These are phyloP conservation scores for Tarsius wallacei DNA, from an alignment of 2,797 vertebrate genomes.

Conservation along the genomic window DNA sequence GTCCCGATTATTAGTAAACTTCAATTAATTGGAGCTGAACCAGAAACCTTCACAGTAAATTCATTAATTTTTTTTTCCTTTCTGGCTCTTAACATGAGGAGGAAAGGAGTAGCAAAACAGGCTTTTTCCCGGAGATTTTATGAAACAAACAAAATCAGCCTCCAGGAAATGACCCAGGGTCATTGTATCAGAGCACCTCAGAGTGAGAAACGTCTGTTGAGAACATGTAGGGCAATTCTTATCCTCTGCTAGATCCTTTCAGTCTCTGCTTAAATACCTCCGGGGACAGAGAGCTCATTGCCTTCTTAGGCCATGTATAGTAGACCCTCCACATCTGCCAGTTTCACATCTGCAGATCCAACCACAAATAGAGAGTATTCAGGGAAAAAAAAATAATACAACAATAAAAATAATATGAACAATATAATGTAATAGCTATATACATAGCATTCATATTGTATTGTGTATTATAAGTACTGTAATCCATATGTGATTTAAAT, in stretches of 20 bases:
- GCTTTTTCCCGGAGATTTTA: constrained; percentile 54
- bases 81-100: constrained; percentile 66
- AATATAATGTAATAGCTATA: not conserved
- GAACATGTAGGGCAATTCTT: not conserved
- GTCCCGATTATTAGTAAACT: constrained; percentile 60
- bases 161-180: constrained; percentile 76
- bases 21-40: constrained; percentile 69
- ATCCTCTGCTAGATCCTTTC: not conserved
- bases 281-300: not conserved
- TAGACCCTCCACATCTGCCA: not conserved
- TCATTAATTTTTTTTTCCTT: not conserved
- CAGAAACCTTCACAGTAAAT: constrained; percentile 74
- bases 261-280: not conserved
- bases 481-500: not conserved
- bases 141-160: constrained; percentile 76
- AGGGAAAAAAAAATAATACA: not conserved
- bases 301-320: not conserved
- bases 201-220: constrained; percentile 26
- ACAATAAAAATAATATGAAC: not conserved
- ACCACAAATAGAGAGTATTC: not conserved
- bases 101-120: constrained; percentile 73
- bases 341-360: not conserved
- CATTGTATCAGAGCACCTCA: constrained; percentile 45
- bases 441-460: not conserved
- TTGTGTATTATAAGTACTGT: not conserved